Conservation (phyloP, 2,888 invertebrate genomes). For the Anorthoa munda region DNA sequence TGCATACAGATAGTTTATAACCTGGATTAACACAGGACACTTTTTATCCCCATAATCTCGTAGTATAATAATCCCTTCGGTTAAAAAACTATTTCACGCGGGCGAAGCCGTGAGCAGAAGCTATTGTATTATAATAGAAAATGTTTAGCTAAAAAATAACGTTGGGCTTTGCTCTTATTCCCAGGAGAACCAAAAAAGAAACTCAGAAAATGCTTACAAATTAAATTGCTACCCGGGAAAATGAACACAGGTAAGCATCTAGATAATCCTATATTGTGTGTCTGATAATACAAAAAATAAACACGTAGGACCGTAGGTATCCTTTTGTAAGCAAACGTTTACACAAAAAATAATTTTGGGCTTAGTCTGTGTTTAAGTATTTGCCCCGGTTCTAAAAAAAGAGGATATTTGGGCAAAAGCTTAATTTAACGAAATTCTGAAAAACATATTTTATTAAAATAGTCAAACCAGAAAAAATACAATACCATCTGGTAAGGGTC, state of each 20-base stretch:
- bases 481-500: too few relatives aligned
- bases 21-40: too few relatives aligned
- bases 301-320: slow-evolving; percentile 1
- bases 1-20: too few relatives aligned
- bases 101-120: too few relatives aligned
- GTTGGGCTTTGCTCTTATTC: not conserved
- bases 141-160: too few relatives aligned
- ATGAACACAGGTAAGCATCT: slow-evolving; percentile 8
- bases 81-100: too few relatives aligned
- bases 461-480: too few relatives aligned
- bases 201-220: slow-evolving; percentile 18
- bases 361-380: not conserved
- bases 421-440: not conserved
- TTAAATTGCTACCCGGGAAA: slow-evolving; percentile 12
- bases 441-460: too few relatives aligned
- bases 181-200: not conserved
- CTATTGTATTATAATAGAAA: too few relatives aligned
- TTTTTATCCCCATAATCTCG: too few relatives aligned
- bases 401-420: not conserved
- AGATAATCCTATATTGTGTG: slow-evolving; percentile 27
- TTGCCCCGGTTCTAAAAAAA: slow-evolving; percentile 6
- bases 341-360: not conserved
- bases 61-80: too few relatives aligned
- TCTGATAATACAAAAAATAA: slow-evolving; percentile 32
- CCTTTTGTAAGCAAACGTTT: slow-evolving; percentile 37